A percentile compares a stretch with the other conserved stretches of the same genome.
Evolutionary conservation across 2,888 invertebrate species (phyloP).

Genomic region (Chydorus sphaericus): DNA sequence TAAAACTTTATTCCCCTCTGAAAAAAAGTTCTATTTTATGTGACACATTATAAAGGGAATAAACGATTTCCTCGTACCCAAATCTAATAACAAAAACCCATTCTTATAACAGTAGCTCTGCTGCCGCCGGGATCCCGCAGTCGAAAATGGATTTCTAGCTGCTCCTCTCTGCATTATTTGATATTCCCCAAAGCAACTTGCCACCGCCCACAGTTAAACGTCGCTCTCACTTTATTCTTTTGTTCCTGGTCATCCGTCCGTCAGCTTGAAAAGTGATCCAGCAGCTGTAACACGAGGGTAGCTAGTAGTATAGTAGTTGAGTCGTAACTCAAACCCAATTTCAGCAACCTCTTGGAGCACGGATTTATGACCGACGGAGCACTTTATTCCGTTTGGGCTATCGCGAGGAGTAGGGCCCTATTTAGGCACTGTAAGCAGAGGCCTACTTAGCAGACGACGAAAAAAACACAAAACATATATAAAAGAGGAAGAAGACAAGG

Average conservation of each 20-base stretch:
- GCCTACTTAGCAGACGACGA: too few relatives aligned
- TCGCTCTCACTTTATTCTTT: not conserved
- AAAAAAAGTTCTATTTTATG: not conserved
- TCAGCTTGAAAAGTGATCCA: not conserved
- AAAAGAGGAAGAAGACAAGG: too few relatives aligned
- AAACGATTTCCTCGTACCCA: not conserved
- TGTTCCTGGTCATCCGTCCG: not conserved
- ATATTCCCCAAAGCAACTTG: not conserved
- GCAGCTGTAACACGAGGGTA: too few relatives aligned
- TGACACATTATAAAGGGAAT: not conserved
- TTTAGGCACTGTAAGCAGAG: too few relatives aligned
- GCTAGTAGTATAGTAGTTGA: too few relatives aligned
- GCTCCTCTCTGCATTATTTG: not conserved
- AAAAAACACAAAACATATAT: too few relatives aligned
- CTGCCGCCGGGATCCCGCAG: not conserved
- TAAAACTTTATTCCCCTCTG: not conserved
- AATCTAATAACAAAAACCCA: conserved; percentile 5
- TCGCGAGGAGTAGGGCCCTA: too few relatives aligned
- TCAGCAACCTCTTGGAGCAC: too few relatives aligned
- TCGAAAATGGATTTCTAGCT: not conserved
- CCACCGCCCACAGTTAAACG: not conserved
- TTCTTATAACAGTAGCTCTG: too few relatives aligned
- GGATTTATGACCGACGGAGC: too few relatives aligned
- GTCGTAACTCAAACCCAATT: not conserved
- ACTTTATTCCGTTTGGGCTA: too few relatives aligned